These are phyloP conservation scores for Coryphaenoides rupestris DNA, from an alignment of 2,113 vertebrate genomes.

Conservation along the genomic window DNA sequence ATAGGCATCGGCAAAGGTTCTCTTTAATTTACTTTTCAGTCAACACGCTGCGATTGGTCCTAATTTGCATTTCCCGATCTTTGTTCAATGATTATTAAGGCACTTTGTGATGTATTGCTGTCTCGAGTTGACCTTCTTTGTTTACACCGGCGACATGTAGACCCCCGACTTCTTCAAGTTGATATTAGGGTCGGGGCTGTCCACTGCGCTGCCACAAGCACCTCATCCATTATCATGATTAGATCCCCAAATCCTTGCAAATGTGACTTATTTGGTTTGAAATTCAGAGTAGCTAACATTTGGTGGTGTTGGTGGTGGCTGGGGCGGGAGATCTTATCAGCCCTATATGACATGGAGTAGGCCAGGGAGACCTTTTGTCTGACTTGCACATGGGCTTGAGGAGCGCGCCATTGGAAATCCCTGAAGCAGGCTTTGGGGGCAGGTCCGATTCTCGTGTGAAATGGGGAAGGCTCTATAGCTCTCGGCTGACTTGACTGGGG, in stretches of 20 bases:
- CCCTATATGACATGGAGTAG: slow-evolving; percentile 68
- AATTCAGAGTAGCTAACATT: slow-evolving; percentile 56
- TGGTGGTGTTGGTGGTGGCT: slow-evolving; percentile 15
- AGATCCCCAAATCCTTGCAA: slow-evolving; percentile 45
- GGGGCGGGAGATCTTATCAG: slow-evolving; percentile 66
- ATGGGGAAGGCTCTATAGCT: slow-evolving; percentile 74
- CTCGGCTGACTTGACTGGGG: slow-evolving; percentile 74
- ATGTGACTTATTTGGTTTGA: slow-evolving; percentile 59
- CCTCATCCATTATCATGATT: slow-evolving; percentile 33
- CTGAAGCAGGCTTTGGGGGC: slow-evolving; percentile 77
- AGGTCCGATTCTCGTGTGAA: slow-evolving; percentile 78
- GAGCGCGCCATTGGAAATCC: slow-evolving; percentile 73
- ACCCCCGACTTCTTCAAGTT: neutral
- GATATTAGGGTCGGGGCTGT: slow-evolving; percentile 15
- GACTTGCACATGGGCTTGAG: slow-evolving; percentile 70
- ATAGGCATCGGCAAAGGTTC: neutral
- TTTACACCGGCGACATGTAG: slow-evolving; percentile 3
- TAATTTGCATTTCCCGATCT: too few species aligned
- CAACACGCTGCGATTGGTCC: too few species aligned
- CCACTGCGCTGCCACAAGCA: slow-evolving; percentile 47
- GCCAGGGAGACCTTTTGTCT: slow-evolving; percentile 71
- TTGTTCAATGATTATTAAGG: too few species aligned
- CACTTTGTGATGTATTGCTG: neutral
- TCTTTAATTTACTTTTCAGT: neutral
- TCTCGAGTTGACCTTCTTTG: neutral